Conservation (phyloP, 2,888 invertebrate species). For the Melieria picta region DNA sequence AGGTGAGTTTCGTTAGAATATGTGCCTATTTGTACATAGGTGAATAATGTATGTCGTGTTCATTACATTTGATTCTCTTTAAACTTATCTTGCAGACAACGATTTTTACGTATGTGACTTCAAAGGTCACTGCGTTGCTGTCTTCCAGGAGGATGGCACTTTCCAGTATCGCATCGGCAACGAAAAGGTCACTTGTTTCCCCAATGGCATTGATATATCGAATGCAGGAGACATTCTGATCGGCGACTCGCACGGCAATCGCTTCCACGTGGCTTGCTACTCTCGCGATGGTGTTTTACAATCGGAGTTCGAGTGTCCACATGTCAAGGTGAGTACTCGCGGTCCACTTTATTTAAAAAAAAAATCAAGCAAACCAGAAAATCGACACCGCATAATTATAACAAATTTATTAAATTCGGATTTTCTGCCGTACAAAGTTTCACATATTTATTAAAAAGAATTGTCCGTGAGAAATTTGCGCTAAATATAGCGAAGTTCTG, state of each 20-base stretch:
- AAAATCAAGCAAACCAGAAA: background rate
- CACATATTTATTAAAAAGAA: too few relatives aligned
- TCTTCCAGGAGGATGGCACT: slow-evolving; percentile 91
- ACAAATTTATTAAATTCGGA: too few relatives aligned
- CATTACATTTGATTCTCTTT: slow-evolving; percentile 1
- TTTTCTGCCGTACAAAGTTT: too few relatives aligned
- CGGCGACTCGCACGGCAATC: slow-evolving; percentile 97
- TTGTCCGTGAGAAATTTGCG: too few relatives aligned
- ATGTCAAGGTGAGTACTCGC: slow-evolving; percentile 82
- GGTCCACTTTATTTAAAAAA: background rate
- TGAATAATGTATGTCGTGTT: background rate
- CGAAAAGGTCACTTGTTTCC: slow-evolving; percentile 95
- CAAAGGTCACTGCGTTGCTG: slow-evolving; percentile 97
- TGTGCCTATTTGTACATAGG: background rate
- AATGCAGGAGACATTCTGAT: slow-evolving; percentile 96
- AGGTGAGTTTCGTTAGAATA: slow-evolving; percentile 68
- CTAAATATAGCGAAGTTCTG: too few relatives aligned
- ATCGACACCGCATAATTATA: too few relatives aligned
- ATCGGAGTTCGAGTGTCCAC: slow-evolving; percentile 96
- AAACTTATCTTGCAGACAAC: slow-evolving; percentile 71
- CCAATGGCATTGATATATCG: slow-evolving; percentile 97
- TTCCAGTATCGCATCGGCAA: slow-evolving; percentile 94
- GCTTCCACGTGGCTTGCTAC: slow-evolving; percentile 97
- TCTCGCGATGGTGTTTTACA: slow-evolving; percentile 86
- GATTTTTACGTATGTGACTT: slow-evolving; percentile 98